phyloP scores from a whole-genome alignment of 2,113 vertebrate species.

The Zosterops borbonicus region DNA sequence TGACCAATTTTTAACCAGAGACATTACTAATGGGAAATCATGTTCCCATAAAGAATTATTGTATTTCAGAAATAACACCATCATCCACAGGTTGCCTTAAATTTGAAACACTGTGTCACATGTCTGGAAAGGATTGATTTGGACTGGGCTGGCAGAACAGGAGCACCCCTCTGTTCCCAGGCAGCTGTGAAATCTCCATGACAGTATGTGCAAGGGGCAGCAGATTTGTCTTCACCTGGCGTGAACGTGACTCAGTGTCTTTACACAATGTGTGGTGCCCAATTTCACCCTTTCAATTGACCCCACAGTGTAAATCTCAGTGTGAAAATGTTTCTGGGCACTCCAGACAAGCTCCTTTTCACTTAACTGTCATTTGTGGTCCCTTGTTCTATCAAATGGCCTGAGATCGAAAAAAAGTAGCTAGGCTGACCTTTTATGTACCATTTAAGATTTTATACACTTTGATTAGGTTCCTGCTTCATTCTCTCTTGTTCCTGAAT shows the following conservation, averaged over 20 bases:
- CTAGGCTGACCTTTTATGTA: conserved; percentile 30
- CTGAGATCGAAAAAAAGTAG: neutral
- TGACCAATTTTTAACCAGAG: neutral
- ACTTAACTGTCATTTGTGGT: conserved; percentile 9
- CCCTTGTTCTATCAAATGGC: neutral
- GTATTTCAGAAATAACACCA: neutral
- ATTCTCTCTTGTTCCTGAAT: neutral
- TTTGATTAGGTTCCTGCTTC: conserved; percentile 24
- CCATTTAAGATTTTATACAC: conserved; percentile 28
- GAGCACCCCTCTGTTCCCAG: neutral
- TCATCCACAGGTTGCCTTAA: neutral
- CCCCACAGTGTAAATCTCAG: neutral
- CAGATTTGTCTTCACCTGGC: neutral
- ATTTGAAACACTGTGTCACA: neutral
- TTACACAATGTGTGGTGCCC: fast-evolving
- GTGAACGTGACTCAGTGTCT: neutral
- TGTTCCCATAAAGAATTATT: neutral
- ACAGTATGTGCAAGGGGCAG: fast-evolving
- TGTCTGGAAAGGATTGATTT: neutral
- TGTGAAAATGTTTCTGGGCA: neutral
- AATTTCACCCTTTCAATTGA: neutral
- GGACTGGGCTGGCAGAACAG: neutral
- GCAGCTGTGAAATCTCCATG: neutral
- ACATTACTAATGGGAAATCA: neutral
- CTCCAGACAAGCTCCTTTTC: neutral